Evolutionary conservation across 2,113 vertebrate genomes (phyloP), one percentile per base, ranked within the genome.

Genomic region (Coregonus clupeaformis): DNA sequence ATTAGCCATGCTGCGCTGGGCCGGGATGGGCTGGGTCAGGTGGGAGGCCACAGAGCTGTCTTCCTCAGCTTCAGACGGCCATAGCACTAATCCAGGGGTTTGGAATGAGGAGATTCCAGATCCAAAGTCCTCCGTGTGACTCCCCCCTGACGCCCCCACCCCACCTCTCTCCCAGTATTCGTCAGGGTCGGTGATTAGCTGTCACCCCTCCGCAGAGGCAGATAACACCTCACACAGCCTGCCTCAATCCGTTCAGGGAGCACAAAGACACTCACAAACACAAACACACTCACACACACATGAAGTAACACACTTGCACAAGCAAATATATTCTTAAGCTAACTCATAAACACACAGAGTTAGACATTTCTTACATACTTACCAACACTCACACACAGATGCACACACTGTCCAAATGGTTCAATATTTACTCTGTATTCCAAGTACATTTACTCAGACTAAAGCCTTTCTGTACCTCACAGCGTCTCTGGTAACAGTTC

Each of bases 171-270:
- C 84, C 87, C 82, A 80, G 85, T 87, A 55, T 42, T 91, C 89
- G 91, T 92, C 90, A 92, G 89, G 84, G 85, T 82, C 84, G 88
- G 92, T 92, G 90, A 93, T 92, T 93, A 92, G 89, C 90, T 91
- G 91, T 92, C 92, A 93, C 85, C 87, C 49, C 89, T 92, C 90
- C 82, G 86, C 89, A 83, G 86, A 84, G 88, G 82, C 91, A 88
- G 91, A 92, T 91, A 91, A 91, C 89, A 91, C 86, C 85, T 84
- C 85, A 88, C 89, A 81, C 86, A 89, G 86, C 79, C 82, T 79
- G 89, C 86, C 84, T 82, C 85, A 85, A 88, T 83, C 86, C 82
- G 87, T 73, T 88, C 79, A 78, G 81, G 85, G 77, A 83, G 82
- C 82, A 24, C 57, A 45, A 63, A 70, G 68, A 72, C 59, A 64